A percentile compares a stretch with the other conserved stretches of the same genome.
Evolutionary conservation across 1,140 invertebrate species (phyloP).

Genomic region (Lasioglossum albipes): DNA sequence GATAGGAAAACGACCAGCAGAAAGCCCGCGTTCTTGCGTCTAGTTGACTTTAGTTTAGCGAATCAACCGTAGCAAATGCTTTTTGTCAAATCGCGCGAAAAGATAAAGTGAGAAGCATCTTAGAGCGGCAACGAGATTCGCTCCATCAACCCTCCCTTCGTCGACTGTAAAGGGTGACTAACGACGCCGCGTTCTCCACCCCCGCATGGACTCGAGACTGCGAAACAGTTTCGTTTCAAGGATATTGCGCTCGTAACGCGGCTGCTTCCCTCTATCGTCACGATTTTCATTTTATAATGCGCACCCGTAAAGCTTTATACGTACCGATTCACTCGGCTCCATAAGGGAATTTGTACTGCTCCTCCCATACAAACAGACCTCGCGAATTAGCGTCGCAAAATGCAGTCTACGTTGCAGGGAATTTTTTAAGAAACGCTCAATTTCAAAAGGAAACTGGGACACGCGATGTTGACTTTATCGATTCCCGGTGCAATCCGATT

Average conservation of each 20-base stretch:
- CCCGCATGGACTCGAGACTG: background rate
- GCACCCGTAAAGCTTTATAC: background rate
- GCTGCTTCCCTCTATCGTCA: background rate
- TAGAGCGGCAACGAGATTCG: conserved; percentile 56
- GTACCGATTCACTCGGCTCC: background rate
- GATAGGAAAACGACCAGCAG: conserved; percentile 23
- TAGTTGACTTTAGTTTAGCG: conserved; percentile 58
- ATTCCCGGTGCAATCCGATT: no score
- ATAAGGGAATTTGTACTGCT: background rate
- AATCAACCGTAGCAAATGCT: conserved; percentile 43
- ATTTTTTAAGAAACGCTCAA: no score
- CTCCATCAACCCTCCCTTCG: conserved; percentile 37
- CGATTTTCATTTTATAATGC: background rate
- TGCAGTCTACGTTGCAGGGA: no score
- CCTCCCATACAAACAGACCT: no score
- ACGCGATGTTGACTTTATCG: no score
- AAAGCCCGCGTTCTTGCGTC: background rate
- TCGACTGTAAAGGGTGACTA: conserved; percentile 36
- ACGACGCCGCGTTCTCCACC: conserved; percentile 39
- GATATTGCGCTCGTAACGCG: background rate
- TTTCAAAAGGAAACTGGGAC: no score
- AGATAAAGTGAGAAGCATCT: conserved; percentile 62
- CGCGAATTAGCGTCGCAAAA: no score
- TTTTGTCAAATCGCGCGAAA: conserved; percentile 70
- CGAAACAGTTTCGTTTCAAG: conserved; percentile 12